These are phyloP conservation scores for Pteronotus mesoamericanus DNA, from an alignment of 2,797 vertebrate species.

Conservation along the genomic window DNA sequence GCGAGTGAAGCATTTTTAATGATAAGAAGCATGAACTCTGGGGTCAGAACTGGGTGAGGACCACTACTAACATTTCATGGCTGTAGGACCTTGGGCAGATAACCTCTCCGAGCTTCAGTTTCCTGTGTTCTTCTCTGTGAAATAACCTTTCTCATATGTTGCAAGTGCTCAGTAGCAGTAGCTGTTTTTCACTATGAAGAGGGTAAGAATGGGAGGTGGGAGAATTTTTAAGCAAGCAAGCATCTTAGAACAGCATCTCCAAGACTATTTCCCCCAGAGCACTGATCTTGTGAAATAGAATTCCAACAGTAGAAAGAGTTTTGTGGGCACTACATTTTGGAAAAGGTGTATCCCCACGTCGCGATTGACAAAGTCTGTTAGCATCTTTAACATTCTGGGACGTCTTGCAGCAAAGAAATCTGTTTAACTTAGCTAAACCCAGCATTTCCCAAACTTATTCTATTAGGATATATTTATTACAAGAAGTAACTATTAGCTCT, in stretches of 20 bases:
- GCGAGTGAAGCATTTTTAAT: neutral
- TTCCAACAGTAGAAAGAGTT: neutral
- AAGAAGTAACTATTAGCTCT: neutral
- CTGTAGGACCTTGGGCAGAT: neutral
- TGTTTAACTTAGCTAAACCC: neutral
- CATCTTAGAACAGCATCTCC: neutral
- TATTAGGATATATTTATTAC: neutral
- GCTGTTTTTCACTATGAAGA: neutral
- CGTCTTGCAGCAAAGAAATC: neutral
- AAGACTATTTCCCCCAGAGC: neutral
- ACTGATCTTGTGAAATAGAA: neutral
- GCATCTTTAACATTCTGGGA: neutral
- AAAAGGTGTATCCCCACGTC: neutral
- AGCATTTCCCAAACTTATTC: neutral
- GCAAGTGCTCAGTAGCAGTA: neutral
- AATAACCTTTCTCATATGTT: neutral
- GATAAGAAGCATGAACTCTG: neutral
- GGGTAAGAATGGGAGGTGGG: neutral
- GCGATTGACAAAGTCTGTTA: neutral
- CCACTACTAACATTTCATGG: neutral
- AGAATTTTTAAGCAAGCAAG: neutral
- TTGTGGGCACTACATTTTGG: neutral
- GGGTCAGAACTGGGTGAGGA: neutral
- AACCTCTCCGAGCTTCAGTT: neutral
- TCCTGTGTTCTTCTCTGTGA: neutral